Base-by-base conservation (phyloP, 2,113 vertebrate genomes). In the Micronycteris hirsuta region DNA sequence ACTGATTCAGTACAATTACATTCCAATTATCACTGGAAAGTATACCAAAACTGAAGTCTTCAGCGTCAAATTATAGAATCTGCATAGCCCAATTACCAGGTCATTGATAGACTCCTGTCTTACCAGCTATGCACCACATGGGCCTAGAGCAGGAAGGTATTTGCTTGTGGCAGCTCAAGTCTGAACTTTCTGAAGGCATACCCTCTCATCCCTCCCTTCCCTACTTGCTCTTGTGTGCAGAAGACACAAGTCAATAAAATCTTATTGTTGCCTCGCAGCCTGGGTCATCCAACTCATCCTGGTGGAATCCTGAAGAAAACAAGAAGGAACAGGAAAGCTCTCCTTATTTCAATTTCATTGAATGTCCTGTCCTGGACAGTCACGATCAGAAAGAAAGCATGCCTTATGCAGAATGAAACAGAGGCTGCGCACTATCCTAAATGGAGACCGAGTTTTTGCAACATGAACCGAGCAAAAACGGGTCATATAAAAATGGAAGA, bases 301-400 rank as follows among this genome's bases (percentile, higher is more conserved):
- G 3, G 33, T 45, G 9, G 26, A 67, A 84, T 28, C 20, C 11
- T 0, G 0, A 84, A 90, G 56, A 81, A 89, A 49, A 81, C 33
- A 70, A 31, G 13, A 70, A 33, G 10, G 17, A 70, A 54, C 0
- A 19, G 22, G 8, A 54, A 47, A 54, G 38, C 80, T 45, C 43
- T 58, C 20, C 36, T 65, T 16, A 67, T 61, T 70, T 85, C 26
- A 52, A 0, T 31, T 74, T 65, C 5, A 4, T 33, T 71, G 12
- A 7, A 17, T 78, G 1, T n/a, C 7, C 1, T 78, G 1, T n/a
- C 7, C 1, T 24, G 14, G 5, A 17, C 12, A 84, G 22, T 28
- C 5, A 2, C 33, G 20, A 11, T 31, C 10, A 71, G 49, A 56
- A 74, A 47, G 26, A 68, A 91, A 28, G 0, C 36, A 26, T 24